Evolutionary conservation across 2,797 vertebrate species (phyloP), one percentile per base, ranked within the genome.

Genomic region (Pseudochirops cupreus): DNA sequence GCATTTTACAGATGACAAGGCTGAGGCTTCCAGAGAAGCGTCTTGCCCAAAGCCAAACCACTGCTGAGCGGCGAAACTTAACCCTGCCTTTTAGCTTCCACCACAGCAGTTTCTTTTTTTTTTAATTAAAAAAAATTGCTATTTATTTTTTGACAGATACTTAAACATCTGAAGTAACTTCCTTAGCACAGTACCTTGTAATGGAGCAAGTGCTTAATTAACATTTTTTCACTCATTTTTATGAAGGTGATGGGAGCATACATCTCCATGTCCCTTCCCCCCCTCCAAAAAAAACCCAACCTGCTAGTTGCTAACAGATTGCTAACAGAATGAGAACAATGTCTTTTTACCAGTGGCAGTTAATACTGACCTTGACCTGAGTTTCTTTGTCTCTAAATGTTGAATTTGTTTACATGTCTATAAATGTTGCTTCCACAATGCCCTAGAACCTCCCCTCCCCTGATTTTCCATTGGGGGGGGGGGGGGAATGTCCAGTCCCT

Each of bases 381-480:
- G 39, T 46, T 74, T 82, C 21, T 82, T 82, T 82, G 74, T 87
- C 39, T 50, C 10, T 50, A 12, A n/a, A 82, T 50, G 18, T 87
- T 87, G 21, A 46, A 28, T 82, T 82, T 26, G 3, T 46, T 46
- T 82, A 82, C n/a, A 82, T 82, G n/a, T 39, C 67, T 82, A 1
- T 28, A 46, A 50, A 87, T 87, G 39, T 24, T 87, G 11, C 4
- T 87, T 26, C 24, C 9, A 26, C 74, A 11, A 50, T 7, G 24
- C 74, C 9, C 24, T 28, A 87, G 21, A 0, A 0, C 12, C n/a
- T 10, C 56, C 12, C 93, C 46, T 87, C 87, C 89, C 4, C 0
- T 1, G 50, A 57, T 87, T 53, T 28, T 92, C 29, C 12, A 0
- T 94, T 93, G 57, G 91, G 62, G n/a, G 91, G 74, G 53, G 18